Conservation (phyloP, 2,113 vertebrate genomes). For the Phalacrocorax brasilianus region DNA sequence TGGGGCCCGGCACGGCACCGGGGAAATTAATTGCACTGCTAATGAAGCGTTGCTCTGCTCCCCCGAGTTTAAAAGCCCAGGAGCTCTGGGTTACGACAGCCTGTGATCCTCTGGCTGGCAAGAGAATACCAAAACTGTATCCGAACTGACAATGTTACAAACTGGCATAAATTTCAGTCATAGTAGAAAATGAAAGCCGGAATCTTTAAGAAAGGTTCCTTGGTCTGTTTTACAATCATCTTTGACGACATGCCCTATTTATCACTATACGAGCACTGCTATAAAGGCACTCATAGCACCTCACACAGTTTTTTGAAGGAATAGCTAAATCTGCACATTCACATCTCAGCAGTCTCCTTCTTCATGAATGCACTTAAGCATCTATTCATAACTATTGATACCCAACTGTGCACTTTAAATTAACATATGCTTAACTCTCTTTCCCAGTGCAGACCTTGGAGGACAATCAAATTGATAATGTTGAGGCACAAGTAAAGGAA, state of each 20-base stretch:
- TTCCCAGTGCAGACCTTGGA: neutral
- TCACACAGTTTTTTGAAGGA: neutral
- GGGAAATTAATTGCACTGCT: neutral
- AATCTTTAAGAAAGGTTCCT: neutral
- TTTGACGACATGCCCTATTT: accelerated
- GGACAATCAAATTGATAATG: neutral
- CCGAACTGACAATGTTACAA: neutral
- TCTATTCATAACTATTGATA: neutral
- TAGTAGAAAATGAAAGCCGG: neutral
- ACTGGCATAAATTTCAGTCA: neutral
- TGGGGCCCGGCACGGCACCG: accelerated
- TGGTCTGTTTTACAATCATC: neutral
- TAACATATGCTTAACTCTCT: neutral
- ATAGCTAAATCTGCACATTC: neutral
- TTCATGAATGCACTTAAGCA: neutral
- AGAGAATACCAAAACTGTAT: neutral
- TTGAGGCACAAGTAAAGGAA: neutral
- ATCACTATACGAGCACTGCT: neutral
- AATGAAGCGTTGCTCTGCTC: neutral
- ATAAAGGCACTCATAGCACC: neutral
- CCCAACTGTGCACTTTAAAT: neutral
- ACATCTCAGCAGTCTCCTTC: neutral
- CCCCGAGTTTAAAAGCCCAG: neutral
- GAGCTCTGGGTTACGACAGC: neutral
- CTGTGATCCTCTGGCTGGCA: neutral